phyloP scores from a whole-genome alignment of 2,797 vertebrate genomes.

The Coreius guichenoti region DNA sequence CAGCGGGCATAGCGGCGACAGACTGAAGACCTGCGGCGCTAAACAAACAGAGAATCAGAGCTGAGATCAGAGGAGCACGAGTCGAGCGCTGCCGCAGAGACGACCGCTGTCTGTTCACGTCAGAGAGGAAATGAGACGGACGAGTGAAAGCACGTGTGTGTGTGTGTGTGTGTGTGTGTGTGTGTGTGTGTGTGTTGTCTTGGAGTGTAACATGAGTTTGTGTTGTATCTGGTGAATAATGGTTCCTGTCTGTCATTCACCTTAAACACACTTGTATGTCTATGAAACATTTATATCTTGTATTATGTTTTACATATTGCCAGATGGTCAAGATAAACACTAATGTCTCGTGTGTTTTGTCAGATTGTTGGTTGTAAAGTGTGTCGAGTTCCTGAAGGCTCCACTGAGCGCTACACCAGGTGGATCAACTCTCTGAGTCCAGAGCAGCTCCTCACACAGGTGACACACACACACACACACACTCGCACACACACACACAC shows the following conservation, averaged over 20 bases:
- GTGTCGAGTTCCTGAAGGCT: constrained; percentile 82
- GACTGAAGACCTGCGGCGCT: constrained; percentile 70
- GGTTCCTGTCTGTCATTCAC: background rate
- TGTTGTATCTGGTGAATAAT: background rate
- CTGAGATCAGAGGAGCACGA: constrained; percentile 51
- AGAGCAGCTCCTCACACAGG: constrained; percentile 91
- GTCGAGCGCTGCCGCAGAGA: too few relatives aligned
- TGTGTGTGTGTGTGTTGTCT: constrained; percentile 30
- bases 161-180: constrained; percentile 20
- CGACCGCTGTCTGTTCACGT: background rate
- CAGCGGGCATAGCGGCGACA: constrained; percentile 63
- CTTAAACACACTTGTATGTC: background rate
- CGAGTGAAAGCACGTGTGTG: background rate
- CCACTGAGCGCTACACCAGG: constrained; percentile 90
- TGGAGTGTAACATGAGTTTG: background rate
- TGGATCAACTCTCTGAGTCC: constrained; percentile 89
- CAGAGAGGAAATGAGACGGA: constrained; percentile 46
- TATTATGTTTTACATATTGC: background rate
- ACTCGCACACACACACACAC: background rate
- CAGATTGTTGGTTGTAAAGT: constrained; percentile 83
- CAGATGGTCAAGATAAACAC: background rate
- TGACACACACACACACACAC: constrained; percentile 64
- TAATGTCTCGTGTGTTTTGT: constrained; percentile 20
- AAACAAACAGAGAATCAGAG: constrained; percentile 68
- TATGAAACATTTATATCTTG: background rate